Conservation (phyloP, 2,888 invertebrate species). For the Gerris lacustris region DNA sequence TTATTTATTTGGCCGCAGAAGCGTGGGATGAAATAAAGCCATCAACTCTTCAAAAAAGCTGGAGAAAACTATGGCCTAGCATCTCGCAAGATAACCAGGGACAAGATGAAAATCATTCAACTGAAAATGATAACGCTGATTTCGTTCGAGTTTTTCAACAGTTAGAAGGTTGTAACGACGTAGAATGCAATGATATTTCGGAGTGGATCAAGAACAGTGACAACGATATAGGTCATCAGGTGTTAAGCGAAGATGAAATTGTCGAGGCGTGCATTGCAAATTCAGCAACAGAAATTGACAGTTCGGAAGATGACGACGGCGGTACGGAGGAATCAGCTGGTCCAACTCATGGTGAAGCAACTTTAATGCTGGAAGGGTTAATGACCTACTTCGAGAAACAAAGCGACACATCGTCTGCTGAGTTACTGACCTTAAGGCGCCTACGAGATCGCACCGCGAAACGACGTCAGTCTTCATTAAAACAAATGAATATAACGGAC, state of each 20-base stretch:
- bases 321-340: conserved; percentile 17
- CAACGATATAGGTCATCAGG: conserved; percentile 18
- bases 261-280: conserved; percentile 17
- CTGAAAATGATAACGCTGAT: conserved; percentile 16
- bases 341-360: conserved; percentile 18
- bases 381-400: conserved; percentile 21
- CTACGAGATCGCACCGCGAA: too few species aligned
- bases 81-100: too few species aligned
- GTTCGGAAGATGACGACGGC: conserved; percentile 16
- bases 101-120: too few species aligned
- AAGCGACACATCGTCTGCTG: conserved; percentile 18
- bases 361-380: conserved; percentile 19
- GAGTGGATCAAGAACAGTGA: conserved; percentile 14
- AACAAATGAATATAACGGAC: too few species aligned
- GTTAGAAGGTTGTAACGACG: conserved; percentile 17
- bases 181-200: conserved; percentile 17
- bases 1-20: too few species aligned
- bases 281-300: conserved; percentile 16
- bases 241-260: conserved; percentile 18
- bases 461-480: too few species aligned
- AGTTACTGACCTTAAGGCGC: conserved; percentile 19
- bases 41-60: too few species aligned
- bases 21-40: too few species aligned
- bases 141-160: conserved; percentile 18
- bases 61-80: conserved; percentile 16